Evolutionary conservation across 2,888 invertebrate species (phyloP).

Genomic region (Andrena fulva): DNA sequence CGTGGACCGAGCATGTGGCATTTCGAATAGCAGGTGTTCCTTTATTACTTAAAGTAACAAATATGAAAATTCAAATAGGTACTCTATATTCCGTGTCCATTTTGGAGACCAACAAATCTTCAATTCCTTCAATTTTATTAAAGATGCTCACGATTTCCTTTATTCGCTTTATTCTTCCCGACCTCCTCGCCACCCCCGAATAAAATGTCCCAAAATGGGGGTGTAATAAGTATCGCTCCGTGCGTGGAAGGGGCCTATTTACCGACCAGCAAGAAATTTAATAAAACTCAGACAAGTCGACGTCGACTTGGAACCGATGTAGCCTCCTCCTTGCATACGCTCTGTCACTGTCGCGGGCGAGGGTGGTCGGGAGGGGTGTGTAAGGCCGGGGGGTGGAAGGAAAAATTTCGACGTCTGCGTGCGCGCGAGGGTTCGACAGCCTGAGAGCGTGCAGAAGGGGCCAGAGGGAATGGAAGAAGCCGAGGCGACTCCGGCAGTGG

Average conservation of each 20-base stretch:
- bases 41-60: too few species aligned
- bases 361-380: not conserved
- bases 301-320: slow-evolving; percentile 12
- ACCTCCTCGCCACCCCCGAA: too few species aligned
- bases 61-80: too few species aligned
- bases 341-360: slow-evolving; percentile 19
- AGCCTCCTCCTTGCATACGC: slow-evolving; percentile 22
- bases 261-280: slow-evolving; percentile 38
- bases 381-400: not conserved
- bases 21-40: too few species aligned
- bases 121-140: too few species aligned
- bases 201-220: too few species aligned
- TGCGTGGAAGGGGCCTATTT: slow-evolving; percentile 29
- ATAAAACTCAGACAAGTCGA: slow-evolving; percentile 35
- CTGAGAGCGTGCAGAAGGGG: slow-evolving; percentile 35
- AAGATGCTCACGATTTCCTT: too few species aligned
- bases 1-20: too few species aligned
- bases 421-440: slow-evolving; percentile 47
- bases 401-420: slow-evolving; percentile 55
- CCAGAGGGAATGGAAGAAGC: slow-evolving; percentile 24
- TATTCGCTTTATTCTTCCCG: too few species aligned
- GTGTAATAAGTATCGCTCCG: slow-evolving; percentile 18
- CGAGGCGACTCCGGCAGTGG: slow-evolving; percentile 15
- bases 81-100: too few species aligned
- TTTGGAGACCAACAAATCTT: too few species aligned